Base-by-base conservation (phyloP, 2,797 vertebrate genomes). In the Neoniphon sammara region DNA sequence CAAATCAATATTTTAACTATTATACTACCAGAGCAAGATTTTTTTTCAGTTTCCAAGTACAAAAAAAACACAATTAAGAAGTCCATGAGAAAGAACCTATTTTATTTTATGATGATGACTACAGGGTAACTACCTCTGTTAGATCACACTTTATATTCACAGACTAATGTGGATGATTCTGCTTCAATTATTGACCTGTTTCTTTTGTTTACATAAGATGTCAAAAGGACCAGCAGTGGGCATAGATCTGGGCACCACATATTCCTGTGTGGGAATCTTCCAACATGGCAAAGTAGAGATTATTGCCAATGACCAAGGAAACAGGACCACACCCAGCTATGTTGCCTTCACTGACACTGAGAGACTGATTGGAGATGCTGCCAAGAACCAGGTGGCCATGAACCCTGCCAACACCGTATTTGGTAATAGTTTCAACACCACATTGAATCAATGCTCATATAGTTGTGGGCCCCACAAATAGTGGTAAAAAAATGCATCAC, bases 331-430 rank as follows among this genome's bases (percentile, higher is more conserved):
- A 0, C 96, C 96, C 68, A 98, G 96, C 85, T 97, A 97, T 1
- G 96, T 97, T 81, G 96, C 96, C 36, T 97, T 97, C 89, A 97
- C 96, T 0, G 95, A 97, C 87, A 94, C 93, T 0, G 96, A 97
- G 80, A 93, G 96, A 72, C 95, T 97, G 57, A 97, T 97, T 1
- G 96, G 96, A 5, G 96, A 97, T 50, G 96, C 96, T 0, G 96
- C 96, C 78, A 97, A 98, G 87, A 97, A 97, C 91, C 96, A 97
- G 87, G 96, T 97, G 67, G 96, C 96, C 62, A 94, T 97, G 96
- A 97, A 98, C 71, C 96, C 96, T 5, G 69, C 93, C 80, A 97
- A 97, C 88, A 98, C 96, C 0, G 96, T 97, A 31, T 98, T 98
- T 70, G 96, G 95, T 96, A 90, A 95, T 85, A 9, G 57, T 30